Evolutionary conservation across 2,888 invertebrate species (phyloP).

Genomic region (Antheraea assamensis): DNA sequence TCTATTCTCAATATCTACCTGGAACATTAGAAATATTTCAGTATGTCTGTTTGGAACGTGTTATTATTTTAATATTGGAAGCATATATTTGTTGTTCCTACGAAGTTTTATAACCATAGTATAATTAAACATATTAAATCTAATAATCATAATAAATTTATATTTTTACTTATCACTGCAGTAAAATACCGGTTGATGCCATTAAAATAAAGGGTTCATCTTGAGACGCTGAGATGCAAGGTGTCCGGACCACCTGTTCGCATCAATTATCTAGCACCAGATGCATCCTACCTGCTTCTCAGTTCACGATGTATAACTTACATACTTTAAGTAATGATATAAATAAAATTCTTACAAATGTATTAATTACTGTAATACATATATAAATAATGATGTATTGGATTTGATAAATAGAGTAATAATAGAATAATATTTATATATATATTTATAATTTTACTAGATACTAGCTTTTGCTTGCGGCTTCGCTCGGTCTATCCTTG

Average conservation of each 20-base stretch:
- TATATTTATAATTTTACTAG: too few species aligned
- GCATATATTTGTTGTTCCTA: neutral
- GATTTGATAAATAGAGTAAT: neutral
- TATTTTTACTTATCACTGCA: neutral
- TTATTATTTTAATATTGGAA: neutral
- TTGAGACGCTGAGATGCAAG: conserved; percentile 67
- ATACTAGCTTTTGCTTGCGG: too few species aligned
- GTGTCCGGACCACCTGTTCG: conserved; percentile 75
- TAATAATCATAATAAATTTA: too few species aligned
- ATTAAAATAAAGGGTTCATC: conserved; percentile 29
- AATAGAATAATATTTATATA: too few species aligned
- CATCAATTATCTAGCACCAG: conserved; percentile 75
- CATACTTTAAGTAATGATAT: neutral
- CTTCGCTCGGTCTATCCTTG: too few species aligned
- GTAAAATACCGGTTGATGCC: neutral
- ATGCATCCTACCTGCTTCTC: conserved; percentile 68
- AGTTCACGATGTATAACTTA: conserved; percentile 16
- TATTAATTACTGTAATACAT: neutral
- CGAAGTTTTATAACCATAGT: too few species aligned
- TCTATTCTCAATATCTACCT: neutral
- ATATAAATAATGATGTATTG: neutral
- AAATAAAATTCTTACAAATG: neutral
- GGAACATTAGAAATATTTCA: neutral
- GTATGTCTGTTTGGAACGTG: neutral
- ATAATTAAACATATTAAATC: too few species aligned